These are phyloP conservation scores for Chondrosia reniformis DNA, from an alignment of 37 sponge, comb jelly and placozoan genomes.

Conservation along the genomic window DNA sequence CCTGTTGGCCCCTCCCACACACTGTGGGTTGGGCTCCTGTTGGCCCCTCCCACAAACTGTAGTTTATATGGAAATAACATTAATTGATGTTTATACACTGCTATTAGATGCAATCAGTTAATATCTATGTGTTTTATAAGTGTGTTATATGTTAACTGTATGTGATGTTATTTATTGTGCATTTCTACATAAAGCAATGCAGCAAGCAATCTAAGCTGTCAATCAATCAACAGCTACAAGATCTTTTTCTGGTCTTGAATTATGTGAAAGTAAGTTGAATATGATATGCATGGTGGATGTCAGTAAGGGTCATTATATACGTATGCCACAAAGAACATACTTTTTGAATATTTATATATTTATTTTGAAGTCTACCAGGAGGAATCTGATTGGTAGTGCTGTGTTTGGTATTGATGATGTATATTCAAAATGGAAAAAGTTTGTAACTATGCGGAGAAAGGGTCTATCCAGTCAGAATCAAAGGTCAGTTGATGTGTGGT, in stretches of 20 bases:
- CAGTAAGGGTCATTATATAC: neutral
- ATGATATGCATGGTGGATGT: neutral
- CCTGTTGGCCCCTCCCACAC: neutral
- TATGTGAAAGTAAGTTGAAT: conserved; percentile 45
- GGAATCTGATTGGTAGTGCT: conserved; percentile 24
- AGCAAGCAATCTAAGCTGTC: neutral
- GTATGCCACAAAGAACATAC: neutral
- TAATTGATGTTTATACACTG: no score
- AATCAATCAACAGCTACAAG: conserved; percentile 36
- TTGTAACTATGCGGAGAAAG: conserved; percentile 11
- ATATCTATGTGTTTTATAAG: no score
- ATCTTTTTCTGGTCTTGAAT: conserved; percentile 48
- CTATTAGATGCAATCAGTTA: no score
- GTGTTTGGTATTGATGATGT: conserved; percentile 45
- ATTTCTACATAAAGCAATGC: neutral
- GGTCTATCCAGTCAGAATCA: no score
- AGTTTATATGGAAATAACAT: no score
- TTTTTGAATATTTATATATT: neutral
- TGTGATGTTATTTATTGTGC: neutral
- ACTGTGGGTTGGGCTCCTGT: neutral
- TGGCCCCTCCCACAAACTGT: no score
- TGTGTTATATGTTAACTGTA: no score
- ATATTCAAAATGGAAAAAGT: conserved; percentile 36
- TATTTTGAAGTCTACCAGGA: neutral
- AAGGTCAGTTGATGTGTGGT: no score